Evolutionary conservation across 2,888 invertebrate genomes (phyloP), one percentile per base, ranked within the genome.

Genomic region (Scaeva pyrastri): DNA sequence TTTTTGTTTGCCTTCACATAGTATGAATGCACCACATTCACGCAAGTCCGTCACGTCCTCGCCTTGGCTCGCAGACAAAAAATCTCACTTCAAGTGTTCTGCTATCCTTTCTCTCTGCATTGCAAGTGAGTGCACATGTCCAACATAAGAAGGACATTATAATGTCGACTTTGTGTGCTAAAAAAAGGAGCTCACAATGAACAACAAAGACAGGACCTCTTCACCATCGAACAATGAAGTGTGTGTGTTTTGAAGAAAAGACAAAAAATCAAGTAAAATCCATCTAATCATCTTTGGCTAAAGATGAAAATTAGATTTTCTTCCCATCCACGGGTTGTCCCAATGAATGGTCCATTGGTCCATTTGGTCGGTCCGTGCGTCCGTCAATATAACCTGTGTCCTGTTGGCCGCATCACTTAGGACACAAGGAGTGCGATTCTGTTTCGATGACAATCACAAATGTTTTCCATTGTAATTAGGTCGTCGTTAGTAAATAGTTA

Each of bases 241-340:
- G 31, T 23, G 62, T 48, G 64, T 12, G 31, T 5, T n/a, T 45
- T 52, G 23, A 36, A 23, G 41, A 85, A 72, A 76, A 72, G 43
- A 26, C 56, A 10, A 62, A 19, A 55, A 39, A n/a, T n/a, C n/a
- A 1, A 58, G 11, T 43, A 78, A 41, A 56, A 43, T 64, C 58
- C 66, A 45, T 39, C 50, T 82, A 82, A 86, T 86, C 74, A 74
- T 60, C 60, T 78, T 66, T 78, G 77, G 71, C 77, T 78, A 82
- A 58, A 74, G 70, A 58, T 48, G 58, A 82, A 71, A 82, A 82
- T 82, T 86, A 70, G 72, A 68, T 80, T 55, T 71, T 68, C 66
- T 86, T 86, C 86, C 70, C 86, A 86, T 77, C 86, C 58, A 86
- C 77, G 78, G 86, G 86, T 77, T 81, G 81, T 66, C 66, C 8